Evolutionary conservation across 2,797 vertebrate species (phyloP).

Genomic region (Yasuhikotakia modesta): DNA sequence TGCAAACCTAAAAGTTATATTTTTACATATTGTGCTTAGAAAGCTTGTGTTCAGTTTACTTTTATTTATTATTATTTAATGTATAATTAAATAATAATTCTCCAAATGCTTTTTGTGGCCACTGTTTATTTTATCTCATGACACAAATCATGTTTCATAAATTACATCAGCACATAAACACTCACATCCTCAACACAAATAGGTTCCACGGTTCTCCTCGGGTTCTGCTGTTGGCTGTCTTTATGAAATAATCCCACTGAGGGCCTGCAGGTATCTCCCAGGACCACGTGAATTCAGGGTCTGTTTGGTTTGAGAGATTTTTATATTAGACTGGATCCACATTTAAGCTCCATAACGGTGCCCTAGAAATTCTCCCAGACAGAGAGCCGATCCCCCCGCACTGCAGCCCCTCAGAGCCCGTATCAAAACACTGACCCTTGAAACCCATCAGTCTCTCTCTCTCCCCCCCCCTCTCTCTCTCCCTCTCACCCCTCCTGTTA

Average conservation of each 20-base stretch:
- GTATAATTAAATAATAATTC: too few species aligned
- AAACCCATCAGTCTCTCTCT: slow-evolving; percentile 57
- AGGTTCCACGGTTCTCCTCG: background rate
- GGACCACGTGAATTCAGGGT: slow-evolving; percentile 67
- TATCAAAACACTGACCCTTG: slow-evolving; percentile 76
- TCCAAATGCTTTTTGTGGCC: too few species aligned
- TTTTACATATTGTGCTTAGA: too few species aligned
- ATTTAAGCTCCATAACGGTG: slow-evolving; percentile 80
- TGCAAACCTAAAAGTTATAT: too few species aligned
- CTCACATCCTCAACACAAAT: background rate
- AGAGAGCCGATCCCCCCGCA: slow-evolving; percentile 67
- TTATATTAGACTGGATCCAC: slow-evolving; percentile 81
- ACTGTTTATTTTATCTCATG: too few species aligned
- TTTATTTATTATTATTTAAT: too few species aligned
- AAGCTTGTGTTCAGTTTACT: too few species aligned
- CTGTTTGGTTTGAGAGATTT: slow-evolving; percentile 81
- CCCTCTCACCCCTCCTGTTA: slow-evolving; percentile 66
- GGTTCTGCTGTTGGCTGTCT: slow-evolving; percentile 51
- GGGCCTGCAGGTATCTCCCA: slow-evolving; percentile 77
- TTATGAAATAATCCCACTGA: slow-evolving; percentile 70
- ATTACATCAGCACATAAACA: background rate
- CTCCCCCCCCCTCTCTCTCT: too few species aligned
- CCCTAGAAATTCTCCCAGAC: slow-evolving; percentile 75
- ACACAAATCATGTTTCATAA: background rate
- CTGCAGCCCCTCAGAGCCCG: slow-evolving; percentile 55